phyloP scores from a whole-genome alignment of 2,888 invertebrate species.

The Emmelina monodactyla region DNA sequence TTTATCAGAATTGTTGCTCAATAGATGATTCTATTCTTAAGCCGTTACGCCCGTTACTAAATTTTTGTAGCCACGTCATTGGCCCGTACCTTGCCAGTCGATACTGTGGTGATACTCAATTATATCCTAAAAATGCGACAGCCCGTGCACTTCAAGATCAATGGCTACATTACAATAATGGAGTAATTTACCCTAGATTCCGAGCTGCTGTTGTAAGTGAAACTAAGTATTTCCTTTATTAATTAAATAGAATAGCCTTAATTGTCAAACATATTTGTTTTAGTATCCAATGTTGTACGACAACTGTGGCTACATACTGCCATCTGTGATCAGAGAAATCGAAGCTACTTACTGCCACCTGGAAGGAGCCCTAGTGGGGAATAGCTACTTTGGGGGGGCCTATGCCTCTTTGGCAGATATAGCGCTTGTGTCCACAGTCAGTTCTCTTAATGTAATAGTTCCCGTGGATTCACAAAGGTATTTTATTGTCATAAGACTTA shows the following conservation, averaged over 20 bases:
- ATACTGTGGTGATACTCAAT: conserved; percentile 22
- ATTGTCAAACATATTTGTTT: background rate
- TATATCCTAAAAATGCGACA: conserved; percentile 32
- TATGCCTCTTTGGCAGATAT: conserved; percentile 34
- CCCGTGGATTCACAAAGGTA: conserved; percentile 21
- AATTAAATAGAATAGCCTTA: background rate
- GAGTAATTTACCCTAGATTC: conserved; percentile 33
- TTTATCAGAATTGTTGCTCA: too few species aligned
- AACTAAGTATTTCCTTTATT: conserved; percentile 2
- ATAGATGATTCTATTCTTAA: too few species aligned
- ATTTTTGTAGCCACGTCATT: conserved; percentile 35
- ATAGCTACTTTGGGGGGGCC: conserved; percentile 29
- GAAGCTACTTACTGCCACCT: conserved; percentile 31
- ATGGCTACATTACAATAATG: conserved; percentile 31
- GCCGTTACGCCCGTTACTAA: background rate
- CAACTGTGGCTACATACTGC: conserved; percentile 32
- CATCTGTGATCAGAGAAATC: conserved; percentile 30
- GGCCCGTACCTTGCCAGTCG: conserved; percentile 31
- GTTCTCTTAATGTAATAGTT: conserved; percentile 34
- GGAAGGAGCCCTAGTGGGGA: conserved; percentile 27
- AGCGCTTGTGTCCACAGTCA: conserved; percentile 31
- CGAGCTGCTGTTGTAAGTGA: conserved; percentile 34
- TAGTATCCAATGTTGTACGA: conserved; percentile 43
- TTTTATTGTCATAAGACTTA: too few species aligned
- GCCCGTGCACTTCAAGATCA: conserved; percentile 33